phyloP scores from a whole-genome alignment of 2,888 invertebrate species.

The Dolomedes plantarius region DNA sequence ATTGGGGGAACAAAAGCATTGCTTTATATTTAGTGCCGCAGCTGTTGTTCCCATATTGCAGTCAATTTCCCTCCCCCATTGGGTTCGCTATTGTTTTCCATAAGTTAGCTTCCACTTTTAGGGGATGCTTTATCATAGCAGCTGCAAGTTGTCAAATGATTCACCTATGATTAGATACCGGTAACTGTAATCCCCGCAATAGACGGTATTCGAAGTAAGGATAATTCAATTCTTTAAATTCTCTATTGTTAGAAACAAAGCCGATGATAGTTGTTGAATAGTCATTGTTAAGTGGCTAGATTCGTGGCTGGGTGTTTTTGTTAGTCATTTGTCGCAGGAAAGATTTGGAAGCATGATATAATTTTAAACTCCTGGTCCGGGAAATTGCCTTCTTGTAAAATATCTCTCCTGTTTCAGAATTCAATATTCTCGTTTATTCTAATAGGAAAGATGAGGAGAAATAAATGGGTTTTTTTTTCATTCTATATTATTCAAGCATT shows the following conservation, averaged over 20 bases:
- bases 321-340: no score
- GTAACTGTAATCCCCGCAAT: neutral
- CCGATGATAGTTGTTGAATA: neutral
- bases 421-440: no score
- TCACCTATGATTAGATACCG: conserved; percentile 21
- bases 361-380: no score
- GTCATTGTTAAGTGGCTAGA: no score
- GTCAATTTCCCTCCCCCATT: conserved; percentile 26
- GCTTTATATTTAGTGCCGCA: conserved; percentile 19
- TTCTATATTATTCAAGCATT: no score
- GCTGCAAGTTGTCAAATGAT: conserved; percentile 56
- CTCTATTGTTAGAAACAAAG: neutral
- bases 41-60: conserved; percentile 30
- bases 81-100: neutral
- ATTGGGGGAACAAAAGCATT: neutral
- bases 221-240: neutral
- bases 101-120: conserved; percentile 36
- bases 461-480: no score
- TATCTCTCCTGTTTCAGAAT: no score
- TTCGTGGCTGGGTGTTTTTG: no score
- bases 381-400: no score
- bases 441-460: no score
- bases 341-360: no score
- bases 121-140: conserved; percentile 39
- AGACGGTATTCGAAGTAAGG: neutral